A percentile compares a stretch with the other conserved stretches of the same genome.
phyloP scores from a whole-genome alignment of 1,140 invertebrate species.

The Plutomurus gul region DNA sequence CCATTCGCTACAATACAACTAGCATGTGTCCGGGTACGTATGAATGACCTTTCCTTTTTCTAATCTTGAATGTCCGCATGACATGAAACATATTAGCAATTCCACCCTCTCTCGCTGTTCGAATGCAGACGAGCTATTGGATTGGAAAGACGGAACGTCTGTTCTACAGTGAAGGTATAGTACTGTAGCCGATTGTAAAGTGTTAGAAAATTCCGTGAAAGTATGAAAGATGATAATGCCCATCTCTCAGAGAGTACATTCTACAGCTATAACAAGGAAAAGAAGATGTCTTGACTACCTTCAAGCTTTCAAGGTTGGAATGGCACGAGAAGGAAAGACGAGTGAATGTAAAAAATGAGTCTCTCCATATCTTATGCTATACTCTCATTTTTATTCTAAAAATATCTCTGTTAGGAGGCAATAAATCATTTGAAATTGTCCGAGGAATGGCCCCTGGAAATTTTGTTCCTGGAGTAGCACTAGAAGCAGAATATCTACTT shows the following conservation, averaged over 20 bases:
- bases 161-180: background rate
- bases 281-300: background rate
- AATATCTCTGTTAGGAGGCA: conserved; percentile 39
- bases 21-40: too few species aligned
- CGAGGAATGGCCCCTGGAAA: conserved; percentile 39
- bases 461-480: too few species aligned
- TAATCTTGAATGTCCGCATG: too few species aligned
- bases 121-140: background rate
- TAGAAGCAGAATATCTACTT: background rate
- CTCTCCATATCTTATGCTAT: background rate
- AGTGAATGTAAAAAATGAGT: conserved; percentile 21
- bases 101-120: too few species aligned
- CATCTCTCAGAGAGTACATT: background rate
- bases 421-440: conserved; percentile 48
- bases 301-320: conserved; percentile 5
- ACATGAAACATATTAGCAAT: too few species aligned
- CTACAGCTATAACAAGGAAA: background rate
- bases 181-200: too few species aligned
- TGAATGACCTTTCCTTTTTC: too few species aligned
- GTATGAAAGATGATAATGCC: background rate
- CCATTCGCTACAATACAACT: too few species aligned
- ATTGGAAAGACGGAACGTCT: too few species aligned
- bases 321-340: background rate
- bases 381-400: conserved; percentile 40
- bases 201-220: background rate